Conservation (phyloP, 2,113 vertebrate genomes). For the Chlamydotis undulata region DNA sequence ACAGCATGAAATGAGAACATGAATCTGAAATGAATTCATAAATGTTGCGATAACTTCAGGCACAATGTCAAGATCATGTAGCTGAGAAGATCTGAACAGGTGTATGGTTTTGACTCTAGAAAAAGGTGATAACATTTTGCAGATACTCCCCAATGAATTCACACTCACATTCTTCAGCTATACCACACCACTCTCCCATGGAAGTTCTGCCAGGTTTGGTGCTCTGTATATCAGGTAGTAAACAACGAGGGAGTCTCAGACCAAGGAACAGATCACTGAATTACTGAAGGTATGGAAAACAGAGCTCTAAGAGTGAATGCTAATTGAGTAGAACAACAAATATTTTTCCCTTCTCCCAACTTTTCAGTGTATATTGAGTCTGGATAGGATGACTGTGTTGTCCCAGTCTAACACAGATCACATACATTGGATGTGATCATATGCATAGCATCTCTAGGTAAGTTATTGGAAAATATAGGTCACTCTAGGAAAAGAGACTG, state of each 20-base stretch:
- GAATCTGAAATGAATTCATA: neutral
- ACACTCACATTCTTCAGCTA: neutral
- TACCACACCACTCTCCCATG: neutral
- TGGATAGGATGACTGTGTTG: neutral
- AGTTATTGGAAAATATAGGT: neutral
- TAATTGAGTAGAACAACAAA: neutral
- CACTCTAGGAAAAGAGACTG: neutral
- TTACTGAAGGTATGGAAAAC: neutral
- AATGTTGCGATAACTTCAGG: neutral
- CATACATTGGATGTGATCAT: neutral
- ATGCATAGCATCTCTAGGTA: neutral
- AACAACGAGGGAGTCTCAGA: neutral
- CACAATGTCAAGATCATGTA: neutral
- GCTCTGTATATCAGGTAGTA: neutral
- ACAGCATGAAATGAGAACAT: neutral
- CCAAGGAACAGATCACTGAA: neutral
- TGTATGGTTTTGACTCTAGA: neutral
- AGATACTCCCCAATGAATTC: neutral
- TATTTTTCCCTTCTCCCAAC: neutral
- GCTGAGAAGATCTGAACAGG: neutral
- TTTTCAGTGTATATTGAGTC: neutral
- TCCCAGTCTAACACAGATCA: neutral
- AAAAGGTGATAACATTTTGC: neutral
- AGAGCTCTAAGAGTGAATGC: neutral
- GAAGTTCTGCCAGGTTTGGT: neutral